Percentiles rank a stretch among this genome's conserved stretches.
phyloP scores from a whole-genome alignment of 2,797 vertebrate genomes.

The Aulostomus chinensis region DNA sequence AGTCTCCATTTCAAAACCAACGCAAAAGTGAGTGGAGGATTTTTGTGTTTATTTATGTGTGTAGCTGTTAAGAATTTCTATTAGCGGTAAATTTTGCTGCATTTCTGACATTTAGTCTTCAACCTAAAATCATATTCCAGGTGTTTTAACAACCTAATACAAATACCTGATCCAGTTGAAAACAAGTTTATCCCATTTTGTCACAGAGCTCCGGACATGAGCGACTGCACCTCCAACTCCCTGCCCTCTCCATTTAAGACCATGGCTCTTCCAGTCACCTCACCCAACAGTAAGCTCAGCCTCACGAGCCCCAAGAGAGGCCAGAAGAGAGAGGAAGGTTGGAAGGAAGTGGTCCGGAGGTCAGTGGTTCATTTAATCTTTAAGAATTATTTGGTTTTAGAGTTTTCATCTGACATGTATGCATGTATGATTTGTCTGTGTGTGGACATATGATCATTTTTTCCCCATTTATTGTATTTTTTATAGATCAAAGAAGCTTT shows the following conservation, averaged over 20 bases:
- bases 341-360: constrained; percentile 99
- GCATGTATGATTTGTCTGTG: not conserved
- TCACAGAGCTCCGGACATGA: constrained; percentile 75
- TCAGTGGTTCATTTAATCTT: constrained; percentile 50
- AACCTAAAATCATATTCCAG: not conserved
- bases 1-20: constrained; percentile 89
- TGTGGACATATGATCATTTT: not conserved
- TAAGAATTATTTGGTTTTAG: not conserved
- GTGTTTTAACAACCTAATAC: too few relatives aligned
- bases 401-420: not conserved
- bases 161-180: not conserved
- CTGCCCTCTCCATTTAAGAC: constrained; percentile 88
- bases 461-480: constrained; percentile 3
- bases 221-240: constrained; percentile 84
- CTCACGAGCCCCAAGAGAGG: constrained; percentile 96
- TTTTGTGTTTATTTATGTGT: not conserved
- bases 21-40: constrained; percentile 82
- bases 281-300: constrained; percentile 94
- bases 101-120: not conserved
- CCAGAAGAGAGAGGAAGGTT: constrained; percentile 98
- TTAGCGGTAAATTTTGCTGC: not conserved
- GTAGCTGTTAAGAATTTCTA: too few relatives aligned
- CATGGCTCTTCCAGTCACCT: constrained; percentile 89
- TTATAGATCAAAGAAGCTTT: constrained; percentile 96
- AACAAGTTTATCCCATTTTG: constrained; percentile 1